A percentile compares a stretch with the other conserved stretches of the same genome.
These are phyloP conservation scores for Tuta absoluta DNA, from an alignment of 2,888 invertebrate species.

Conservation along the genomic window DNA sequence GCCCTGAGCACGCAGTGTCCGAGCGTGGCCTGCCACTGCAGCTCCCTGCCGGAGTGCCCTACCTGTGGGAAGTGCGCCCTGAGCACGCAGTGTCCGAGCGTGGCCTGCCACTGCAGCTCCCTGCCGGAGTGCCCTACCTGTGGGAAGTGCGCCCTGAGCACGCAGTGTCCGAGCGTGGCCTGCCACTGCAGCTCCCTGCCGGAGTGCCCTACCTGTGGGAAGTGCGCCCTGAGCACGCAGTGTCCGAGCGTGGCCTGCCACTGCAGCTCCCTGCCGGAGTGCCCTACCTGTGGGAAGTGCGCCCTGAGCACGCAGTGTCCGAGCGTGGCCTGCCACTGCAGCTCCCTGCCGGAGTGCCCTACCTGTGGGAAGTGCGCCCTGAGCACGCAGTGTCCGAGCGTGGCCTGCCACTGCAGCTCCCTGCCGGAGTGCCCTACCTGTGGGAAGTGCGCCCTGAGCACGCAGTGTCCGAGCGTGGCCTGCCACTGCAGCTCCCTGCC, in stretches of 20 bases:
- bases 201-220: slow-evolving; percentile 94
- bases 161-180: slow-evolving; percentile 98
- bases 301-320: slow-evolving; percentile 97
- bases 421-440: slow-evolving; percentile 96
- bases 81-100: slow-evolving; percentile 97
- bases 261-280: slow-evolving; percentile 98
- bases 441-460: slow-evolving; percentile 92
- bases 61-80: slow-evolving; percentile 92
- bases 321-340: slow-evolving; percentile 99
- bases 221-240: slow-evolving; percentile 94
- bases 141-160: slow-evolving; percentile 92
- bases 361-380: slow-evolving; percentile 92
- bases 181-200: slow-evolving; percentile 99
- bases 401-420: slow-evolving; percentile 99
- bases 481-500: slow-evolving; percentile 99
- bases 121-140: slow-evolving; percentile 96
- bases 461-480: slow-evolving; percentile 98
- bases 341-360: slow-evolving; percentile 97
- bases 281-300: slow-evolving; percentile 91
- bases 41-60: slow-evolving; percentile 97
- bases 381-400: slow-evolving; percentile 97
- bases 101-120: slow-evolving; percentile 99
- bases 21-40: slow-evolving; percentile 99
- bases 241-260: slow-evolving; percentile 99
- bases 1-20: slow-evolving; percentile 97